A percentile compares a stretch with the other conserved stretches of the same genome.
These are phyloP conservation scores for Acanthoscelides obtectus DNA, from an alignment of 2,888 invertebrate genomes.

Conservation along the genomic window DNA sequence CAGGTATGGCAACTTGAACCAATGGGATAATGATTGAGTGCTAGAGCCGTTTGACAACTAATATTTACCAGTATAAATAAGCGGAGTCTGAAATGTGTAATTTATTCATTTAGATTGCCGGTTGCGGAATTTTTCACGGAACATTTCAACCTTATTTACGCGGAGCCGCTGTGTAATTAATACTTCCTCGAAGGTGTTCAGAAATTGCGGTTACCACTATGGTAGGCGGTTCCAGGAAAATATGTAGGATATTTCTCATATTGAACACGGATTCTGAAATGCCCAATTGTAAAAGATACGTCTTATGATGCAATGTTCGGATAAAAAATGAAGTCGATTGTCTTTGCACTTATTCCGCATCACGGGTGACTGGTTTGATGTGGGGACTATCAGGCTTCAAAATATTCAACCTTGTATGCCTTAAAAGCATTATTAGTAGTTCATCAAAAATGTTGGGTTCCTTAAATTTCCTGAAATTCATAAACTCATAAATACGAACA, in stretches of 20 bases:
- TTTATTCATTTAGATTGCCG: neutral
- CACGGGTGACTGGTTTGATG: too few species aligned
- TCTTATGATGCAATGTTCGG: too few species aligned
- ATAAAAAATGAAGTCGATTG: too few species aligned
- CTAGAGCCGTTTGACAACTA: neutral
- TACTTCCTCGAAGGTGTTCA: conserved; percentile 26
- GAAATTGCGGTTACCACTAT: neutral
- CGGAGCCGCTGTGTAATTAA: conserved; percentile 29
- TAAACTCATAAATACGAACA: too few species aligned
- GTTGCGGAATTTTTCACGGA: neutral
- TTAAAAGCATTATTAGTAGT: too few species aligned
- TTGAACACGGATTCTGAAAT: neutral
- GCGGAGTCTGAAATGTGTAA: neutral
- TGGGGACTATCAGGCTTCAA: too few species aligned
- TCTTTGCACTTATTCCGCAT: too few species aligned
- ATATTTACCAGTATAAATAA: neutral
- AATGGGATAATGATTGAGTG: neutral
- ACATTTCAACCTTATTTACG: conserved; percentile 20
- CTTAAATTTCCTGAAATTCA: too few species aligned
- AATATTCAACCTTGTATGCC: too few species aligned
- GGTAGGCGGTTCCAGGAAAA: neutral
- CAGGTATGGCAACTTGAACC: neutral
- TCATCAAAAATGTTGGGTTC: too few species aligned
- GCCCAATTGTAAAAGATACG: too few species aligned
- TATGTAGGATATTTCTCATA: neutral